Conservation (phyloP, 2,113 vertebrate species). For the Rhagologus leucostigma region DNA sequence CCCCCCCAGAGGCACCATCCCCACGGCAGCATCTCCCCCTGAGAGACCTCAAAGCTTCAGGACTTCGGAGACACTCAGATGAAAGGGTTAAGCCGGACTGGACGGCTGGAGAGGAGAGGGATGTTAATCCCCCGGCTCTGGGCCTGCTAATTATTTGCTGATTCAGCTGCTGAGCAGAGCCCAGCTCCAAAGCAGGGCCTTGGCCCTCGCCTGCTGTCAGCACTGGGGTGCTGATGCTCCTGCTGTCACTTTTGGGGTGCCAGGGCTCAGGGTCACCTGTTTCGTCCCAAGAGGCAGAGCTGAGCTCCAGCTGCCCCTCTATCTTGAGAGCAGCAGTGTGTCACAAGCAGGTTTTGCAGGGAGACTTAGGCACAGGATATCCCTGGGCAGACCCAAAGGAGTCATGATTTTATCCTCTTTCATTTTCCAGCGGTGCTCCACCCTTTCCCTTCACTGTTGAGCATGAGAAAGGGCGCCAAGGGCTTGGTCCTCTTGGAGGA, state of each 20-base stretch:
- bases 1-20: rapidly evolving
- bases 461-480: rapidly evolving
- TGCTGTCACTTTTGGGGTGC: background rate
- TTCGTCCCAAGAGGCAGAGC: background rate
- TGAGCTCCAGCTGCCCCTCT: background rate
- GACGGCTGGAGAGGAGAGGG: background rate
- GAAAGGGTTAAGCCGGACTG: background rate
- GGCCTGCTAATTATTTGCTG: conserved; percentile 36
- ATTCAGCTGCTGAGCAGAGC: conserved; percentile 39
- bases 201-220: background rate
- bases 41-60: background rate
- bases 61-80: rapidly evolving
- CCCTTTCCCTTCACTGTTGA: background rate
- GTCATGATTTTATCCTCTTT: background rate
- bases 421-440: background rate
- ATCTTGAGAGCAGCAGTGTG: background rate
- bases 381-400: background rate
- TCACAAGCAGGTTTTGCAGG: background rate
- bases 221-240: background rate
- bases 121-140: conserved; percentile 23
- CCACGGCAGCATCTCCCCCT: rapidly evolving
- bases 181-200: background rate
- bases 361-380: background rate
- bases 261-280: rapidly evolving
- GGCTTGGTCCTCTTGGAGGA: background rate